These are phyloP conservation scores for Sebastes kiyomatsui DNA, from an alignment of 2,797 vertebrate species.

Conservation along the genomic window DNA sequence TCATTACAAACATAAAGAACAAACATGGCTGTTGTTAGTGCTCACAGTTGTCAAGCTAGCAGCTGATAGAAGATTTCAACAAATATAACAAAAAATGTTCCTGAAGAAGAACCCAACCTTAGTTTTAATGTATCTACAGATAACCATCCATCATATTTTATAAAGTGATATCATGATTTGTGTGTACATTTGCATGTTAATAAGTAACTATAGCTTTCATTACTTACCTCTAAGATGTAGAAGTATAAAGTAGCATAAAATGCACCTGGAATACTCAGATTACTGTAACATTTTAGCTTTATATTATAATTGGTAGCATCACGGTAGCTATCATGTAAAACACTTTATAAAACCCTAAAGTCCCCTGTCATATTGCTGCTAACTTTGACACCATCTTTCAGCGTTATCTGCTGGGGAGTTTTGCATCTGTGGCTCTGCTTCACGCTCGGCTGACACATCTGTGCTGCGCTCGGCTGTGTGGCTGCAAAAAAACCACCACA, in stretches of 20 bases:
- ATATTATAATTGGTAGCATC: not conserved
- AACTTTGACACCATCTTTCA: not conserved
- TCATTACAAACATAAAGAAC: too few species aligned
- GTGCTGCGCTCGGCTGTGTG: slow-evolving; percentile 7
- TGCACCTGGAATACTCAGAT: not conserved
- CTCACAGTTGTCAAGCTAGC: too few species aligned
- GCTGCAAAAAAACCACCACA: not conserved
- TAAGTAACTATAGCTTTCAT: not conserved
- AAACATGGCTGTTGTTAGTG: too few species aligned
- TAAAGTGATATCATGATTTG: not conserved
- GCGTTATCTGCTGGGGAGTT: not conserved
- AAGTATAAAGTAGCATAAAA: not conserved
- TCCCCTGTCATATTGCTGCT: not conserved
- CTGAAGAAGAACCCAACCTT: rapidly evolving
- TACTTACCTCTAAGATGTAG: not conserved
- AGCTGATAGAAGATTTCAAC: too few species aligned
- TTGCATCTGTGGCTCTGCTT: slow-evolving; percentile 12
- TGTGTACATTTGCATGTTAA: not conserved
- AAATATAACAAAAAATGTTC: too few species aligned
- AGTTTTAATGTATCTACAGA: too few species aligned
- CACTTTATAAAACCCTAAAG: not conserved
- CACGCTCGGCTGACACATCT: slow-evolving; percentile 8
- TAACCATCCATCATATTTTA: not conserved
- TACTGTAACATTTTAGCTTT: not conserved
- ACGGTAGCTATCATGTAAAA: too few species aligned